Evolutionary conservation across 2,888 invertebrate species (phyloP), one percentile per base, ranked within the genome.

Genomic region (Diaperis boleti): DNA sequence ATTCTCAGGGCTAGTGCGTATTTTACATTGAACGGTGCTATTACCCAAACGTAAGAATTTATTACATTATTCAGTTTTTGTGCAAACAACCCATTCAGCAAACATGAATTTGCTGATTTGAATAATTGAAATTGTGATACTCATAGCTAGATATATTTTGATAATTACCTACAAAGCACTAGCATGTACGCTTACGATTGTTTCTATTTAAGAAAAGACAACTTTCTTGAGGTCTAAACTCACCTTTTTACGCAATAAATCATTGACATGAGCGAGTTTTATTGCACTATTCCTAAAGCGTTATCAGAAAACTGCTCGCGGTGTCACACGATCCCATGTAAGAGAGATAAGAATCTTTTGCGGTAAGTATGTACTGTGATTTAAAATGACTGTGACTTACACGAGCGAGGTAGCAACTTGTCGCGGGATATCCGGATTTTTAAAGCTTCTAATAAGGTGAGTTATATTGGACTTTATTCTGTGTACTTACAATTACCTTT

Each of bases 361-460:
- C 22, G 10, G 17, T 20, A n/a, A n/a, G n/a, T n/a, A n/a, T n/a
- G n/a, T n/a, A n/a, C n/a, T 6, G 14, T 33, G 35, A 35, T 29
- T 59, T 15, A 42, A 26, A 63, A 70, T 70, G 70, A 70, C 70
- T 10, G 64, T 70, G 10, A 65, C 64, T 26, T 70, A 70, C 39
- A 67, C 69, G 10, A 64, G 62, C 52, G 63, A 70, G 62, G 70
- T 70, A n/a, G 64, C 68, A 14, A 70, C 67, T 50, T 62, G 62
- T 37, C 57, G 89, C 47, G 92, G 93, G 66, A 89, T 94, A 78
- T 94, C 94, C 15, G 42, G 92, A 74, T 94, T 94, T 84, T 84
- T 92, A 72, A 92, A 91, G 83, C 86, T 94, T 75, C 84, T 94
- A 17, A 83, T 89, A 76, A 89, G 91, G 94, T 94, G 82, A 56